phyloP scores from a whole-genome alignment of 2,797 vertebrate species.

The Siniperca obscura region DNA sequence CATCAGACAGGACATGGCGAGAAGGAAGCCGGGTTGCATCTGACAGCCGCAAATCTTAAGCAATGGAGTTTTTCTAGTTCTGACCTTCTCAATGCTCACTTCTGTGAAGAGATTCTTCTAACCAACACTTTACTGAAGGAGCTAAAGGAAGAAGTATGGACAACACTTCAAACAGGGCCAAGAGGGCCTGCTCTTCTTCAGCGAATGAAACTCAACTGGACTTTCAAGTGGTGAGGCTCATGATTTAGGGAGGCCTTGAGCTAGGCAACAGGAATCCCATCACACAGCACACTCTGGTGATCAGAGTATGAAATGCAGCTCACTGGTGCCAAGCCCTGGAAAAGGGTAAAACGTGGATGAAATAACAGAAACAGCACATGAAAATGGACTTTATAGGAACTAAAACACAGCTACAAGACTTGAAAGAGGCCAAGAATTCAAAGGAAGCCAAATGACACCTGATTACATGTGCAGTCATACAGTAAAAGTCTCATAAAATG shows the following conservation, averaged over 20 bases:
- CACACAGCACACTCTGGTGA: constrained; percentile 77
- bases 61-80: constrained; percentile 16
- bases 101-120: constrained; percentile 24
- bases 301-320: constrained; percentile 29
- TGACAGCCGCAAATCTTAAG: constrained; percentile 34
- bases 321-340: background rate
- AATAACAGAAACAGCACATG: background rate
- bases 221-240: constrained; percentile 38
- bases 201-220: constrained; percentile 22
- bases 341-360: background rate
- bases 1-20: constrained; percentile 62
- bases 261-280: constrained; percentile 51
- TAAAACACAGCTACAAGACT: background rate
- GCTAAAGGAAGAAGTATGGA: constrained; percentile 5
- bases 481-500: background rate
- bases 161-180: constrained; percentile 13
- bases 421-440: background rate
- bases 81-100: constrained; percentile 30
- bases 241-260: constrained; percentile 36
- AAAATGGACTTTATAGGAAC: background rate
- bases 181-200: constrained; percentile 29
- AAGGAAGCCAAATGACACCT: background rate
- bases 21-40: constrained; percentile 18
- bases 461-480: background rate
- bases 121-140: constrained; percentile 13